Percentiles rank a stretch among this genome's conserved stretches.
These are phyloP conservation scores for Astropecten irregularis DNA, from an alignment of 53 echinoderm and acorn worm species.

Conservation along the genomic window DNA sequence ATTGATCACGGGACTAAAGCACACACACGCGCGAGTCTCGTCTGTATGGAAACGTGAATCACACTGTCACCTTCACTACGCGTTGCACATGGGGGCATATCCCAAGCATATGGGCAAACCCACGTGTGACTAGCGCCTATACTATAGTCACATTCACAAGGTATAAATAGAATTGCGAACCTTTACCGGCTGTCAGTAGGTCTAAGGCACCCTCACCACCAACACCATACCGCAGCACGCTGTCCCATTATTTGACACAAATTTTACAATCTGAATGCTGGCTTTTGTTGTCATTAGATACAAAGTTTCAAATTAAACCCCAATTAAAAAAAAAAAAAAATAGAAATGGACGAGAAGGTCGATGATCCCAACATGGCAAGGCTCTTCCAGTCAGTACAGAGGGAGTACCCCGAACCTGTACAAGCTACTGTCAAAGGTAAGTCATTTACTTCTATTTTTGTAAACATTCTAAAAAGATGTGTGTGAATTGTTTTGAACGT, in stretches of 20 bases:
- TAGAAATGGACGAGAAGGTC: slow-evolving; percentile 2
- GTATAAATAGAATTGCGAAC: slow-evolving; percentile 4
- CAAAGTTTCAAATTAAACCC: no score
- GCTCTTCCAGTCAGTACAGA: slow-evolving; percentile 77
- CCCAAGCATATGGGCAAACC: neutral
- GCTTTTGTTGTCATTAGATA: neutral
- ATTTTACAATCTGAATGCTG: neutral
- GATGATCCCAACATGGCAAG: slow-evolving; percentile 75
- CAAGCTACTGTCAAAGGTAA: slow-evolving; percentile 78
- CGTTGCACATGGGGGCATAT: neutral
- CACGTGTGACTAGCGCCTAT: neutral
- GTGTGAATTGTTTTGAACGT: neutral
- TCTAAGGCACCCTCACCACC: no score
- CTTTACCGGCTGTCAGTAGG: neutral
- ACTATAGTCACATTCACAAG: neutral
- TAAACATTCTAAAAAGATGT: neutral
- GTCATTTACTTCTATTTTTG: neutral
- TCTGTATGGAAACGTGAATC: slow-evolving; percentile 2
- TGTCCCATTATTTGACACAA: no score
- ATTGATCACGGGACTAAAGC: neutral
- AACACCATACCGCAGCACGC: no score
- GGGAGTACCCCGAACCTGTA: slow-evolving; percentile 72
- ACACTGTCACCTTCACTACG: neutral
- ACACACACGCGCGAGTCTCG: slow-evolving; percentile 13
- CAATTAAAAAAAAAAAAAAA: no score